Percentiles rank a stretch among this genome's conserved stretches.
Evolutionary conservation across 2,113 vertebrate genomes (phyloP).

Genomic region (Dipodomys stephensi): DNA sequence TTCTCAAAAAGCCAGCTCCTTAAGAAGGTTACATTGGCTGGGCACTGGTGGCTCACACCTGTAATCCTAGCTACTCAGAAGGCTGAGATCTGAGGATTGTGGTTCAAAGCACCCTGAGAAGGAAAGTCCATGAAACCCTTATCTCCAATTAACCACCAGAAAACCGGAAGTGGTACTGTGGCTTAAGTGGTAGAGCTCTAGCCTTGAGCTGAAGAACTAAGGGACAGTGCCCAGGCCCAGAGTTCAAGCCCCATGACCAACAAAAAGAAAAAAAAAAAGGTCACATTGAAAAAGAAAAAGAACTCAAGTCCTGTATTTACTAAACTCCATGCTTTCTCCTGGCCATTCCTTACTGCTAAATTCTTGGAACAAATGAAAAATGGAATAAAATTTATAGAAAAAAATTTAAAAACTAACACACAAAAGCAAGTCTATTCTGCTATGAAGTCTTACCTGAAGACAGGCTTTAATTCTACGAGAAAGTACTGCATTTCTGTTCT

Average conservation of each 20-base stretch:
- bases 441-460: constrained; percentile 56
- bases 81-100: too few species aligned
- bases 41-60: too few species aligned
- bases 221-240: too few species aligned
- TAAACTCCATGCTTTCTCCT: constrained; percentile 12
- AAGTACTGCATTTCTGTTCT: constrained; percentile 30
- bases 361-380: constrained; percentile 63
- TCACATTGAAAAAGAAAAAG: constrained; percentile 18
- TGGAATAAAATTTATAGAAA: background rate
- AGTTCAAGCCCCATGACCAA: too few species aligned
- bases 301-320: background rate
- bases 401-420: background rate
- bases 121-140: too few species aligned
- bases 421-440: background rate
- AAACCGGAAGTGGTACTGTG: too few species aligned
- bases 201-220: too few species aligned
- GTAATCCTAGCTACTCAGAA: too few species aligned
- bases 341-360: background rate
- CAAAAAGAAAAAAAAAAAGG: background rate
- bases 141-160: too few species aligned
- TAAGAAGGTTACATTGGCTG: background rate
- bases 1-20: background rate
- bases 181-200: too few species aligned
- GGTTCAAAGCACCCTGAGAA: too few species aligned
- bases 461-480: constrained; percentile 15